phyloP scores from a whole-genome alignment of 2,888 invertebrate genomes.

The Pseudococcus jackbeardsleyi region DNA sequence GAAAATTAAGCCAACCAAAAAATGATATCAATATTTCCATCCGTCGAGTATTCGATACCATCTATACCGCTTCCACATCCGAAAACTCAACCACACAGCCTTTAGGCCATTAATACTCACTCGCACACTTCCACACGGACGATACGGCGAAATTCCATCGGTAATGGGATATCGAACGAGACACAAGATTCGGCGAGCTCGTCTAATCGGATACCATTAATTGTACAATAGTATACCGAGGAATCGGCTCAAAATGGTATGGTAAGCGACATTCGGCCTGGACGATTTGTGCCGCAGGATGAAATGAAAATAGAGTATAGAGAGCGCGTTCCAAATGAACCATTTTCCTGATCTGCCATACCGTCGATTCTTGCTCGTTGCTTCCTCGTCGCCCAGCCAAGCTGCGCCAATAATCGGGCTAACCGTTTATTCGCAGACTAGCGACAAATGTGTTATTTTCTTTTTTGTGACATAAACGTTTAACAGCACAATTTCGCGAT shows the following conservation, averaged over 20 bases:
- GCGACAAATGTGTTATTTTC: constrained; percentile 16
- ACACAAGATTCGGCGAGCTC: neutral
- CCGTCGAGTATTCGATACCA: too few relatives aligned
- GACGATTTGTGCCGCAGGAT: constrained; percentile 1
- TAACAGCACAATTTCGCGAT: constrained; percentile 7
- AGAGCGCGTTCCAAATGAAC: neutral
- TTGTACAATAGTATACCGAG: neutral
- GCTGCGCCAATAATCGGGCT: neutral
- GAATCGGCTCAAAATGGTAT: neutral
- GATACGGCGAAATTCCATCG: neutral
- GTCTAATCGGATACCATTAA: constrained; percentile 7
- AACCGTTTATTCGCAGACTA: neutral
- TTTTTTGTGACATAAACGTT: constrained; percentile 10
- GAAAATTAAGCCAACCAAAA: too few relatives aligned
- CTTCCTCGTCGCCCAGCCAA: neutral
- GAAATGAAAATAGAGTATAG: neutral
- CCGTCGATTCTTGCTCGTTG: neutral
- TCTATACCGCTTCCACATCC: too few relatives aligned
- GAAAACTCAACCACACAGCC: too few relatives aligned
- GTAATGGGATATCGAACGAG: neutral
- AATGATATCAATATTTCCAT: too few relatives aligned
- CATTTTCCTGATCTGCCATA: neutral
- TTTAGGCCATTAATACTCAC: neutral
- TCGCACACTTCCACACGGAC: neutral
- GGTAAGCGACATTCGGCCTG: neutral